Evolutionary conservation across 2,113 vertebrate genomes (phyloP), one percentile per base, ranked within the genome.

Genomic region (Centropus unirufus): DNA sequence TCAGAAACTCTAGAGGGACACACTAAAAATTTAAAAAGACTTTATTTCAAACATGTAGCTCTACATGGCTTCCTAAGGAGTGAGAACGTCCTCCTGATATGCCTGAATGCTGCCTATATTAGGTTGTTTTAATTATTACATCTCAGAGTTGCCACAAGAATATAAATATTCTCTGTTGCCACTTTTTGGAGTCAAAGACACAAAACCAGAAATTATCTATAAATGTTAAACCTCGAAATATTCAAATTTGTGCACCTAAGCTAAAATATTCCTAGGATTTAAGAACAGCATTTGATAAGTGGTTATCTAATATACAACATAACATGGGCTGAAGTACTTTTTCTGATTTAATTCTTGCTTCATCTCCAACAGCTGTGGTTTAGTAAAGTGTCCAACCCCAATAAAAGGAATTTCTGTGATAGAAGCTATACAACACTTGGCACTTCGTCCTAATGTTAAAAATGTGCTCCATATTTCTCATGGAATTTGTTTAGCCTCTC

Each of bases 381-480:
- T 94, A 70, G 61, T 84, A 78, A 92, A 75, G 79, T 30, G 1
- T 94, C 91, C 83, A 95, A 90, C 23, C 55, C 29, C 0, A 76
- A 93, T 97, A 97, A 93, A 95, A 97, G 51, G 70, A 94, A 95
- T 96, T 96, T 83, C 64, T 92, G 72, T 81, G 90, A 96, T 92
- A 95, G 89, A 92, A 92, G 80, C 23, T 94, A 66, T 92, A 92
- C 95, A 96, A 84, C 34, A 67, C 91, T 96, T 97, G 95, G 92
- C 86, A 89, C 76, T 92, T 92, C n/a, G 16, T 81, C 94, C 80
- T 87, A 61, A 83, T 78, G 73, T 81, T 95, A 90, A 81, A 94
- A 97, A 93, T 19, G 0, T 61, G 64, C 83, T 96, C 95, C 89
- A 59, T 94, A 84, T 90, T 95, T 97, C 86, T 94, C 30, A 40